Evolutionary conservation across 2,888 invertebrate species (phyloP).

Genomic region (Phrixothrix hirtus): DNA sequence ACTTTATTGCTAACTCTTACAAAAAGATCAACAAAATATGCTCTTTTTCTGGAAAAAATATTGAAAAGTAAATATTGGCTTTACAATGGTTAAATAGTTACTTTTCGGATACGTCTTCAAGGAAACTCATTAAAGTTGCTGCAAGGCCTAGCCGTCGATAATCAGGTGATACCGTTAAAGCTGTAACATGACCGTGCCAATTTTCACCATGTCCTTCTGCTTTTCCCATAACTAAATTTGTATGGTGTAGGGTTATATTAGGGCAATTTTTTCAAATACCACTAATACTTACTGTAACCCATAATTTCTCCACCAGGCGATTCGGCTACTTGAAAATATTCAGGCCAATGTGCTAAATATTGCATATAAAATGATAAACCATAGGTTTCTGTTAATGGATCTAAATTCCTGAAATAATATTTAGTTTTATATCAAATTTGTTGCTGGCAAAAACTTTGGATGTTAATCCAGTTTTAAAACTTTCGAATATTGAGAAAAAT

Average conservation of each 20-base stretch:
- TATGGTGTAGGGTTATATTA: too few species aligned
- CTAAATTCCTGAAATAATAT: slow-evolving; percentile 78
- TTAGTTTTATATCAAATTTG: slow-evolving; percentile 1
- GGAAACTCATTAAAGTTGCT: slow-evolving; percentile 87
- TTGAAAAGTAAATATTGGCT: neutral
- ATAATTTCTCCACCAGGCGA: slow-evolving; percentile 95
- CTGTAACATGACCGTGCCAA: slow-evolving; percentile 99
- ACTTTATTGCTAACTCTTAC: slow-evolving; percentile 97
- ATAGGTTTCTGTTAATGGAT: slow-evolving; percentile 96
- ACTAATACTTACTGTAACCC: slow-evolving; percentile 97
- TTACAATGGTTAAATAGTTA: slow-evolving; percentile 46
- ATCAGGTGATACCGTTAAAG: slow-evolving; percentile 93
- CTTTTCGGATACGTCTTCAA: slow-evolving; percentile 97
- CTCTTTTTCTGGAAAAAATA: slow-evolving; percentile 76
- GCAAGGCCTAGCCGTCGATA: slow-evolving; percentile 92
- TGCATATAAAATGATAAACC: slow-evolving; percentile 95
- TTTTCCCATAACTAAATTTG: slow-evolving; percentile 96
- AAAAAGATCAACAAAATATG: slow-evolving; percentile 97
- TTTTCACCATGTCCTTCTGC: slow-evolving; percentile 94
- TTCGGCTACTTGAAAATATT: slow-evolving; percentile 97
- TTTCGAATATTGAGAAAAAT: too few species aligned
- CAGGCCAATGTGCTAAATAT: slow-evolving; percentile 97
- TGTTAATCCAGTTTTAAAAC: too few species aligned
- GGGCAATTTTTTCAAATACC: too few species aligned
- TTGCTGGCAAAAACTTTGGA: too few species aligned